These are phyloP conservation scores for Trachelus tabidus DNA, from an alignment of 2,888 invertebrate species.

Conservation along the genomic window DNA sequence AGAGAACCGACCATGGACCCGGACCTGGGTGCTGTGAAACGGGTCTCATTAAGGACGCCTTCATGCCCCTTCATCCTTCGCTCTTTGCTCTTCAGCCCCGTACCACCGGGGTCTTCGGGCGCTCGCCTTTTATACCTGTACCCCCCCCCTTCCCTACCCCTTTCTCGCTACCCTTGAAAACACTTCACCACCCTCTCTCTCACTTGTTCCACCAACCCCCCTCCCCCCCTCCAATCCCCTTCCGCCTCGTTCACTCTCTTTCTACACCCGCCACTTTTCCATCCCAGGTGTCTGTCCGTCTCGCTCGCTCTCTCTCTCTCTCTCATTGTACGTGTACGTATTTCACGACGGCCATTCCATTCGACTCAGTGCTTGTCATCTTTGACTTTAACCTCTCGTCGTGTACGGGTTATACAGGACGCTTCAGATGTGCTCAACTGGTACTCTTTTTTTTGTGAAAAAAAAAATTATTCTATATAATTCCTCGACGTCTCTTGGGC, in stretches of 20 bases:
- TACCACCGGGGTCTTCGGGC: conserved; percentile 23
- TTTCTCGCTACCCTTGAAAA: not conserved
- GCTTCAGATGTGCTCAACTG: not conserved
- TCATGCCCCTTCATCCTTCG: conserved; percentile 49
- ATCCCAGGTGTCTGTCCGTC: conserved; percentile 19
- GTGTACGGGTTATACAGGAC: not conserved
- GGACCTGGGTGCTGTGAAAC: conserved; percentile 34
- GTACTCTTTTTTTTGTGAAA: not conserved
- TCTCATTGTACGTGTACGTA: not conserved
- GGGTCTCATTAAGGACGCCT: conserved; percentile 59
- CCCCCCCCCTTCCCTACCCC: conserved; percentile 25
- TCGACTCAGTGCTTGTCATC: conserved; percentile 31
- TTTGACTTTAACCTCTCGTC: conserved; percentile 33
- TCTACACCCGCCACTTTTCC: conserved; percentile 10
- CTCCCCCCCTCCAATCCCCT: conserved; percentile 5
- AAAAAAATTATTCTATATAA: not conserved
- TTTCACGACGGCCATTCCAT: conserved; percentile 40
- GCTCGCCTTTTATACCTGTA: conserved; percentile 48
- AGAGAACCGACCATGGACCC: conserved; percentile 4
- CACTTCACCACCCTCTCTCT: conserved; percentile 14
- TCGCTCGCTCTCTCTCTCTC: conserved; percentile 8
- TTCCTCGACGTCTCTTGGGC: not conserved
- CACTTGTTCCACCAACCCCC: conserved; percentile 25
- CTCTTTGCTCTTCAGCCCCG: conserved; percentile 36
- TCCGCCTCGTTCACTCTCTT: conserved; percentile 4